A percentile compares a stretch with the other conserved stretches of the same genome.
These are phyloP conservation scores for Drosophila cardini DNA, from an alignment of 1,140 invertebrate species.

Conservation along the genomic window DNA sequence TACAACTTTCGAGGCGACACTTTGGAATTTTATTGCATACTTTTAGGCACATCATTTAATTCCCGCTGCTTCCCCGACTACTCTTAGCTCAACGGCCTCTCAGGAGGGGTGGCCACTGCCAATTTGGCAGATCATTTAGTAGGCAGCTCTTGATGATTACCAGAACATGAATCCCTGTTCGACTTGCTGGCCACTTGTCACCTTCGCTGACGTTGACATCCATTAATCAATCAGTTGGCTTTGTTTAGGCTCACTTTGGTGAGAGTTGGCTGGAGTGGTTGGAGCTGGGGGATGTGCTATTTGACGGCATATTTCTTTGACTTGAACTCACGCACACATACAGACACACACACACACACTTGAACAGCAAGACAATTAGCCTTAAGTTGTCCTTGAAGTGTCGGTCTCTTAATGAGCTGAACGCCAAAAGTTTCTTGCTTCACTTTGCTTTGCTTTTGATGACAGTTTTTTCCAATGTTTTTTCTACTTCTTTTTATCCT, in stretches of 20 bases:
- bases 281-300: background rate
- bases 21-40: slow-evolving; percentile 75
- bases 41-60: slow-evolving; percentile 45
- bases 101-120: background rate
- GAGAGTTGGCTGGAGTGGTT: background rate
- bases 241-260: slow-evolving; percentile 26
- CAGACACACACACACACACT: slow-evolving; percentile 16
- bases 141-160: slow-evolving; percentile 28
- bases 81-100: background rate
- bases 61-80: too few species aligned
- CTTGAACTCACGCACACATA: slow-evolving; percentile 19
- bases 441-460: slow-evolving; percentile 11
- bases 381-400: slow-evolving; percentile 59
- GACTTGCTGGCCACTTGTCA: slow-evolving; percentile 74
- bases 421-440: slow-evolving; percentile 31
- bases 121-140: slow-evolving; percentile 80
- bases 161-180: slow-evolving; percentile 46
- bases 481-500: background rate
- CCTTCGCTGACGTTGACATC: slow-evolving; percentile 68
- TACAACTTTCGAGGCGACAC: slow-evolving; percentile 71
- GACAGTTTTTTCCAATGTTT: slow-evolving; percentile 38
- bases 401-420: slow-evolving; percentile 63
- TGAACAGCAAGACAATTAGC: slow-evolving; percentile 60
- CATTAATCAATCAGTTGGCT: slow-evolving; percentile 76
- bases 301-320: slow-evolving; percentile 44